Base-by-base conservation (phyloP, 2,888 invertebrate species). In the Ophion ellenae region DNA sequence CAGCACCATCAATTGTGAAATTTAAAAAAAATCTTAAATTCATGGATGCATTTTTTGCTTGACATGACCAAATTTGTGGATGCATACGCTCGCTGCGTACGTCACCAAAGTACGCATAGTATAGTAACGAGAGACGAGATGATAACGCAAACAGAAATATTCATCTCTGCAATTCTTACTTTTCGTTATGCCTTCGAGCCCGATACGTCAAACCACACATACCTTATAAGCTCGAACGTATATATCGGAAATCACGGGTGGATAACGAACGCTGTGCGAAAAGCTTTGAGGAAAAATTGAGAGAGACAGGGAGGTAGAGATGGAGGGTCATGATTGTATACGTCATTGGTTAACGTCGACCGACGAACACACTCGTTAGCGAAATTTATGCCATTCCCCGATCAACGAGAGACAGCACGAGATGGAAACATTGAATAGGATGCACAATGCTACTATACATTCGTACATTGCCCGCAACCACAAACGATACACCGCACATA, bases 371-470 rank as follows among this genome's bases (percentile, higher is more conserved):
- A 84, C 87, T 87, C 86, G 87, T 88, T 87, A 87, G 87, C 69
- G 64, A 82, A 87, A 88, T 88, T 88, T 88, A 88, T 87, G 87
- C 87, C 82, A 84, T 87, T 85, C 70, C 83, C 77, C 76, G 78
- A 84, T 76, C 78, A 78, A 78, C 69, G 64, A 59, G 81, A 69
- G 70, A 77, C 64, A 67, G 59, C 9, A 40, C 17, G 47, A n/a
- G 32, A 47, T 64, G 45, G 63, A 63, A 73, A 11, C 20, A n/a
- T 47, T 7, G 74, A 69, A 20, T 28, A 7, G 59, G 28, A 6
- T 11, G 40, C 69, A 24, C 69, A 28, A 71, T 80, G 82, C 61
- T 66, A 59, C 64, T 61, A 66, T 70, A 24, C 14, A 20, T 76
- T 28, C 69, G 78, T 75, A 69, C 32, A 77, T 82, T 82, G 70